Base-by-base conservation (phyloP, 2,113 vertebrate genomes). In the Syngnathus typhle region DNA sequence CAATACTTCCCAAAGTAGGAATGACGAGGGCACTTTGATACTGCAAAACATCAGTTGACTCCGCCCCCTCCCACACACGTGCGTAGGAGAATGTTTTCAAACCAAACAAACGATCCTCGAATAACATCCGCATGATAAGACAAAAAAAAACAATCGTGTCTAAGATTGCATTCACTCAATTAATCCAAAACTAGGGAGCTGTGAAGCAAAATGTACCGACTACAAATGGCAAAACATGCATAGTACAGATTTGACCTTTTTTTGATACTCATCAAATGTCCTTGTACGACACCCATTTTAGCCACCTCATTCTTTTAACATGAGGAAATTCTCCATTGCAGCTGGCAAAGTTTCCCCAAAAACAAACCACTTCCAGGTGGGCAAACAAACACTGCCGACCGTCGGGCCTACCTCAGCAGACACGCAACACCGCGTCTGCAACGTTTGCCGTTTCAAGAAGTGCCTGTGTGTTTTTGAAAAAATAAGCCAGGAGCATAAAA, bases 341-440 rank as follows among this genome's bases (percentile, higher is more conserved):
- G 58, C 23, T 39, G 62, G 70, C 80, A 56, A 70, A 75, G 74
- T 77, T 84, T 79, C 70, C 70, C 10, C 58, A 84, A 85, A 32
- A 86, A 82, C 77, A 84, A 89, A 87, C 77, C 75, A 71, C 70
- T 70, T 78, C 86, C 88, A 90, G 89, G 85, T 91, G 88, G 80
- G 85, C 89, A 89, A 89, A 90, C 87, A 89, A 81, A 77, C 81
- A 86, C 62, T 1, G 61, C 68, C 74, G 66, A 69, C 66, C 32
- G 62, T 71, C 66, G 21, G 21, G 61, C 10, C 51, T 32, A 27
- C 62, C 21, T 56, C 51, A 49, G 13, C 61, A 2, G 64, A 5
- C 56, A 32, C 49, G 60, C 71, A 59, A 62, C 36, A 32, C 36
- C 39, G 64, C 54, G 23, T 51, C 46, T 38, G 54, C 41, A 39